Conservation (phyloP, 2,113 vertebrate genomes). For the Scolopax mira region DNA sequence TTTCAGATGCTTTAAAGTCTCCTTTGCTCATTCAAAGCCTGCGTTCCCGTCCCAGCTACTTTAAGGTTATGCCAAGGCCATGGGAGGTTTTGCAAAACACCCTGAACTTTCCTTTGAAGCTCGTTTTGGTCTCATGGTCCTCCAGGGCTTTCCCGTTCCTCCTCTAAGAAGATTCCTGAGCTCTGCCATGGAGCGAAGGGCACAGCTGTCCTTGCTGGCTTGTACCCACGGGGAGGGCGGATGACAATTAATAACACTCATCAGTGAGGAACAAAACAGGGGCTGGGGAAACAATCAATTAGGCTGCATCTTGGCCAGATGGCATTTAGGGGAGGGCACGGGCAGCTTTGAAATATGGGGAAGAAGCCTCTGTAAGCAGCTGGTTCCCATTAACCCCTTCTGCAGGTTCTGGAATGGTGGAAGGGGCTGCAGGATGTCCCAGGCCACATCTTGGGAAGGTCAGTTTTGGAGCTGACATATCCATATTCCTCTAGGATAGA, state of each 20-base stretch:
- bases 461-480: neutral
- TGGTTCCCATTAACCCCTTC: neutral
- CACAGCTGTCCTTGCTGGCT: neutral
- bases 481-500: neutral
- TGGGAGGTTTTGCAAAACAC: neutral
- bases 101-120: neutral
- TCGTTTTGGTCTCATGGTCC: neutral
- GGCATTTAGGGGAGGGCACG: neutral
- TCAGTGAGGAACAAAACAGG: neutral
- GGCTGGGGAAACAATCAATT: neutral
- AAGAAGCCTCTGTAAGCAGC: neutral
- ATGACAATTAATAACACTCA: neutral
- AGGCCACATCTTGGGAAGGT: neutral
- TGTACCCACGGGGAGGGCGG: neutral
- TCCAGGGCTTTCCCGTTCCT: neutral
- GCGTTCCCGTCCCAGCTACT: neutral
- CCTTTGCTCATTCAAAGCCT: neutral
- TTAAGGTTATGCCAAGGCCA: neutral
- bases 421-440: neutral
- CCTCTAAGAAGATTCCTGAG: neutral
- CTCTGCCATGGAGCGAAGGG: neutral
- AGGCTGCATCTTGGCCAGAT: neutral
- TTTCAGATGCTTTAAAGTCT: neutral
- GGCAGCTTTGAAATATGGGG: neutral
- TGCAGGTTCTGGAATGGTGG: neutral